A percentile compares a stretch with the other conserved stretches of the same genome.
Evolutionary conservation across 2,797 vertebrate species (phyloP).

Genomic region (Huso huso): DNA sequence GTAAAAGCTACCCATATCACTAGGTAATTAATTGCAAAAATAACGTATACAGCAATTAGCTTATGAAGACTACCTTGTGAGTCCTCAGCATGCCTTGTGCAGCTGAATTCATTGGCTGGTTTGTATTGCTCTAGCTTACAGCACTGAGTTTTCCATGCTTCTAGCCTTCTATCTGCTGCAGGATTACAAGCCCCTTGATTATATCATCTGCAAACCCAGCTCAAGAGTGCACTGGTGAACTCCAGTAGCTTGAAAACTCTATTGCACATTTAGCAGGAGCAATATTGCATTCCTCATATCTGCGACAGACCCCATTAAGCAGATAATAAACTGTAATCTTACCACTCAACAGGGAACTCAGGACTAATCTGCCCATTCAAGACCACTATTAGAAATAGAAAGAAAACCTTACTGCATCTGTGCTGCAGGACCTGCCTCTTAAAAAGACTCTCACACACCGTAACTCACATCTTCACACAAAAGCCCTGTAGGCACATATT

Average conservation of each 20-base stretch:
- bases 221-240: conserved; percentile 30
- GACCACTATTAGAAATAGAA: too few species aligned
- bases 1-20: too few species aligned
- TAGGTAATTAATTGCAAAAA: too few species aligned
- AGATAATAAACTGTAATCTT: background rate
- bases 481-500: too few species aligned
- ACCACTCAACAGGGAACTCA: background rate
- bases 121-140: conserved; percentile 17
- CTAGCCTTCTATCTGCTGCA: conserved; percentile 27
- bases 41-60: too few species aligned
- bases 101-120: conserved; percentile 15
- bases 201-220: conserved; percentile 37
- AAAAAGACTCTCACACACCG: too few species aligned
- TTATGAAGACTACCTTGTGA: background rate
- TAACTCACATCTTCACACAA: too few species aligned
- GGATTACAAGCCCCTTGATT: conserved; percentile 44
- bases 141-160: conserved; percentile 37
- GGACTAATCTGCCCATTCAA: background rate
- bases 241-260: conserved; percentile 27
- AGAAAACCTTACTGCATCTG: too few species aligned
- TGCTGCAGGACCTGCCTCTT: too few species aligned
- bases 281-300: background rate
- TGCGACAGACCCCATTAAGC: background rate
- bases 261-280: conserved; percentile 33
- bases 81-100: conserved; percentile 10